A percentile compares a stretch with the other conserved stretches of the same genome.
These are phyloP conservation scores for Acridotheres tristis DNA, from an alignment of 2,797 vertebrate species.

Conservation along the genomic window DNA sequence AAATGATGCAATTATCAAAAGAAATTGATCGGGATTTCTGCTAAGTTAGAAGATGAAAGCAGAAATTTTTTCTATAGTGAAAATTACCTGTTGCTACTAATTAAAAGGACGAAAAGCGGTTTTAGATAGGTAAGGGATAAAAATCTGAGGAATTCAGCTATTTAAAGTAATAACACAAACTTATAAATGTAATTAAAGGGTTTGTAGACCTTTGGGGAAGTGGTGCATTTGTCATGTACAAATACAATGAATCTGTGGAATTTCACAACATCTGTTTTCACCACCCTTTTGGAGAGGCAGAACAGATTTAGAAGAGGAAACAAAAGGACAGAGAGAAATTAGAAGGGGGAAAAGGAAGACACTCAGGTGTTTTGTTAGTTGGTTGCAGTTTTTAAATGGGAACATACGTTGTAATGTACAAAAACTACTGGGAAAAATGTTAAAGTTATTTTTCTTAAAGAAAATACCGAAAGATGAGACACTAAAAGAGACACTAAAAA, in stretches of 20 bases:
- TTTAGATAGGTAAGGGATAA: not conserved
- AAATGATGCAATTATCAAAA: not conserved
- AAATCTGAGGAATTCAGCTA: not conserved
- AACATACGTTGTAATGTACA: not conserved
- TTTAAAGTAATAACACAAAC: not conserved
- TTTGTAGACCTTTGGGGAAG: not conserved
- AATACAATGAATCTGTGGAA: not conserved
- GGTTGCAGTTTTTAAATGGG: not conserved
- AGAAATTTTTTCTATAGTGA: not conserved
- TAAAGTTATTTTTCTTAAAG: not conserved
- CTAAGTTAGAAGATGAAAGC: not conserved
- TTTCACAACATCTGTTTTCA: not conserved
- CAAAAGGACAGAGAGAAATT: not conserved
- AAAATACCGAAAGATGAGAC: not conserved
- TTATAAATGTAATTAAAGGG: not conserved
- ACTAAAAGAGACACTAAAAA: not conserved
- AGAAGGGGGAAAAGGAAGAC: rapidly evolving
- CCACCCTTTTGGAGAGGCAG: not conserved
- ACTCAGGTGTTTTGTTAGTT: not conserved
- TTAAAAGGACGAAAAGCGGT: not conserved
- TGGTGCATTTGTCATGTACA: not conserved
- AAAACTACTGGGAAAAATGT: not conserved
- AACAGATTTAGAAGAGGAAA: not conserved
- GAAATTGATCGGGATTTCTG: not conserved
- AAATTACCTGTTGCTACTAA: not conserved